Base-by-base conservation (phyloP, 2,888 invertebrate genomes). In the Agonopterix alstromeriana region DNA sequence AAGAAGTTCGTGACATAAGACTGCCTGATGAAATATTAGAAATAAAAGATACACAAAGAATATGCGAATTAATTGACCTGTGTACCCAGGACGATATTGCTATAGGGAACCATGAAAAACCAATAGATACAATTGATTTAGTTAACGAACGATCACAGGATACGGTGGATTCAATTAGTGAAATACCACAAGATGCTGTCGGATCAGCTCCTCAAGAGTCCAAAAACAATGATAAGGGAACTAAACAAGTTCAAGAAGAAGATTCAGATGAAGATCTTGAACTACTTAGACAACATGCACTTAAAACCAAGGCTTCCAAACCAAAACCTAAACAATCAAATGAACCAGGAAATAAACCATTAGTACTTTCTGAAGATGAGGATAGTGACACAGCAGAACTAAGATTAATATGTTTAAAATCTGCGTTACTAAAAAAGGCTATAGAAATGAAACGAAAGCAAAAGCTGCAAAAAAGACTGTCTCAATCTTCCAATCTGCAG, bases 371-470 rank as follows among this genome's bases (percentile, higher is more conserved):
- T 44, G 89, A 90, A 52, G 90, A 90, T 53, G 90, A 89, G 60
- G 92, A 92, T 55, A 90, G 89, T 65, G 93, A 93, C 62, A 90
- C 92, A 53, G 77, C 90, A 47, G 89, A 92, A 58, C 73, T 93
- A 45, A 81, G 93, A 56, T 73, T 92, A 57, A 92, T 91, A 55
- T 93, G 93, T 48, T 74, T 93, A n/a, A 91, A 90, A 58, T 93
- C 93, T n/a, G 92, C 93, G 5, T 77, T 93, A 42, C 62, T 93
- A 42, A 93, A 93, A 59, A 93, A 93, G 71, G 91, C 91, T 50
- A 87, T 90, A 55, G 90, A 92, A 67, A 84, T 91, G 65, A 91
- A 91, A 71, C 76, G 73, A 54, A 85, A 84, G 50, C 78, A 83
- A 56, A 87, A 83, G 60, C 53, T 78, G 52, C 75, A 70, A 48